Evolutionary conservation across 2,888 invertebrate genomes (phyloP), one percentile per base, ranked within the genome.

Genomic region (Pheosia gnoma): DNA sequence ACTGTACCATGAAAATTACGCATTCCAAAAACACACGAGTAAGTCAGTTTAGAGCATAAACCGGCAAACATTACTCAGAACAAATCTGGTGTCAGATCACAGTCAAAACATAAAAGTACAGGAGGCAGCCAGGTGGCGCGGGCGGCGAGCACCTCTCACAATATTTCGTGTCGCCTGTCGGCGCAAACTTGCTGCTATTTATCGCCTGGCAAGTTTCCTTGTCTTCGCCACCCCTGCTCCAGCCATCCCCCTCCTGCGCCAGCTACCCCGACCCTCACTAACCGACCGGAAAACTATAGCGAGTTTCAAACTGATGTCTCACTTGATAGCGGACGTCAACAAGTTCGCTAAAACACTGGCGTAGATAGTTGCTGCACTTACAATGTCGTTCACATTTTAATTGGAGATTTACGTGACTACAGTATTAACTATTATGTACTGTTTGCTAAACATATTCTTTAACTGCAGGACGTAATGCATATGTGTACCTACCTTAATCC

Each of bases 81-180:
- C 57, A 61, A 68, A 69, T 72, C 61, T 62, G 65, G 65, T 67
- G 67, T 71, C 66, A 72, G 71, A 75, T 75, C 67, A 74, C 68
- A 78, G 77, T 79, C 78, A 78, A 70, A 76, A 76, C 72, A 75
- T 71, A 71, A 71, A 68, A 69, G 74, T 68, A 65, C 59, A 58
- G 62, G 61, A 58, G 57, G 51, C 52, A 7, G 51, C 4, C 51
- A 4, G 11, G 11, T n/a, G 57, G 63, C 57, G 66, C 63, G 13
- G 36, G 65, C 67, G 65, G 69, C 60, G 63, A 65, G 62, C 67
- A 69, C 67, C 74, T 70, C 70, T 71, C 77, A 78, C 77, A 78
- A 78, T 78, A 78, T 78, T 78, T 78, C 80, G 78, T 73, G 79
- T 77, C 71, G 75, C 72, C 76, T 80, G 78, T 79, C 81, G 73